Base-by-base conservation (phyloP, 2,797 vertebrate genomes). In the Gallirallus australis region DNA sequence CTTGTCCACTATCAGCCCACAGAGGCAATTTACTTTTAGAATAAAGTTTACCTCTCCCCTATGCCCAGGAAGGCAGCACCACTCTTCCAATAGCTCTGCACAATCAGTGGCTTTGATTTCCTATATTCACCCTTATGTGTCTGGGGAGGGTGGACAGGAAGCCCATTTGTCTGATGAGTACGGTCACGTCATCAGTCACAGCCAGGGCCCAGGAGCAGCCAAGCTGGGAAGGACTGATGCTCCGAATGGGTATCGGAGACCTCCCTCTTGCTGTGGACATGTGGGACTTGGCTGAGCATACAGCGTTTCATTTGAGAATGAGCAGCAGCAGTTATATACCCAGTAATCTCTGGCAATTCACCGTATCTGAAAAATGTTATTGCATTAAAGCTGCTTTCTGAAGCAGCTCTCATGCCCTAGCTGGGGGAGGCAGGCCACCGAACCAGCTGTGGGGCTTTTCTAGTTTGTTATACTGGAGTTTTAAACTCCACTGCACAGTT, bases 371-470 rank as follows among this genome's bases (percentile, higher is more conserved):
- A 90, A 84, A 94, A 83, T 40, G 82, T 1, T 37, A 73, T 93
- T 94, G 92, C 59, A 79, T 82, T 93, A 88, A 81, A 92, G 63
- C 82, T 75, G 71, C 68, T 83, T 79, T 87, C 87, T 78, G 93
- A 94, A 95, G 75, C 53, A 81, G 78, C 64, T 85, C 88, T 90
- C 39, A 57, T 24, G 63, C 87, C 84, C 71, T 77, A 93, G 40
- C 3, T 30, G 96, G 70, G 66, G 64, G 83, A 96, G 92, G 71
- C 56, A 86, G 87, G 64, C 81, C 86, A 83, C 77, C 1, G 35
- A 96, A 92, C 89, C 97, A 98, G 97, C 97, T 98, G 97, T 91
- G 95, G 81, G 1, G 15, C 66, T 35, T 95, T 96, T 88, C 17
- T 90, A 80, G 92, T 93, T 97, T 96, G 81, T 97, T 97, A 63